These are phyloP conservation scores for Rhyacophila brunnea DNA, from an alignment of 1,140 invertebrate species.

Conservation along the genomic window DNA sequence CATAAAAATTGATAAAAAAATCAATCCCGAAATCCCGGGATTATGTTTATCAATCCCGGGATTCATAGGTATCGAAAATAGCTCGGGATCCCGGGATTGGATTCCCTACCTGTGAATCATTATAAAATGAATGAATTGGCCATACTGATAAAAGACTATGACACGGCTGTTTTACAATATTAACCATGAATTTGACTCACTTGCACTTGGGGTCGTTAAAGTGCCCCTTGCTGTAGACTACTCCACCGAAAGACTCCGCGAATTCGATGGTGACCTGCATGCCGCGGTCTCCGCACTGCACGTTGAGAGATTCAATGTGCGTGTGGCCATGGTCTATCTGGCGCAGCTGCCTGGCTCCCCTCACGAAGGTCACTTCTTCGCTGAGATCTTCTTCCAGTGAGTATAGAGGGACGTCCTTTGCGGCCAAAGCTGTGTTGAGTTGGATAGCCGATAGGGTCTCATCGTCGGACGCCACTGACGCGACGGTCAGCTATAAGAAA, in stretches of 20 bases:
- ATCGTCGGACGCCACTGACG: conserved; percentile 49
- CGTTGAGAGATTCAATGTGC: conserved; percentile 58
- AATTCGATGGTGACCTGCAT: conserved; percentile 68
- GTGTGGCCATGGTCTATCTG: conserved; percentile 39
- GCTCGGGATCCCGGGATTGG: no score
- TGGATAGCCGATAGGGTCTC: conserved; percentile 46
- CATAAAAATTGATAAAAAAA: no score
- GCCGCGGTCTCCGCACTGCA: conserved; percentile 59
- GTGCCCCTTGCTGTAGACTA: conserved; percentile 72
- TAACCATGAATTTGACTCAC: no score
- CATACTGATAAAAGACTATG: no score
- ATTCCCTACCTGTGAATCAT: no score
- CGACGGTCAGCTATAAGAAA: conserved; percentile 49
- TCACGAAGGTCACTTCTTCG: conserved; percentile 46
- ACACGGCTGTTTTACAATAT: no score
- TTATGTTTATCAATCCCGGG: no score
- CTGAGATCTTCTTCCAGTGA: conserved; percentile 45
- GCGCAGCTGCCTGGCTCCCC: conserved; percentile 40
- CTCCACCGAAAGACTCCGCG: conserved; percentile 63
- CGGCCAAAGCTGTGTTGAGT: conserved; percentile 46
- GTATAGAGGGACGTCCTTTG: conserved; percentile 45
- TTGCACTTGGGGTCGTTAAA: conserved; percentile 66
- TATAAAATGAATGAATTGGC: no score
- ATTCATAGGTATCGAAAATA: no score
- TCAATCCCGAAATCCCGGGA: no score